Evolutionary conservation across 64 coral and sea anemone species (phyloP), one percentile per base, ranked within the genome.

Genomic region (Montipora efflorescens): DNA sequence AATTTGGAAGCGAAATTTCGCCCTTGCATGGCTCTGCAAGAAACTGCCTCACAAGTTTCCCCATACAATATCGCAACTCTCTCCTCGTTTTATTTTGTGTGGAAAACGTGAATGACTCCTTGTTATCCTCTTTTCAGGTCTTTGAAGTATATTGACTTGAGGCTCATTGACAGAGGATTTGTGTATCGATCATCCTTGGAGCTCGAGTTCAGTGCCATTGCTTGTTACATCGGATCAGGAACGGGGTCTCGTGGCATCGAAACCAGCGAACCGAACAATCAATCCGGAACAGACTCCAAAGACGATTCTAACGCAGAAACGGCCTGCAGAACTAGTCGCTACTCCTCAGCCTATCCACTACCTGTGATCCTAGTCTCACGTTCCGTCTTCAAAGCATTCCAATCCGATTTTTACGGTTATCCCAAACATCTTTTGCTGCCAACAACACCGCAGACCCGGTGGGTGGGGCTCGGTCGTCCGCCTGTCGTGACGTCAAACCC

Each of bases 121-220:
- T 45, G 44, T 50, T 4, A 4, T 5, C 47, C 74, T 77, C 51
- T 75, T 76, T 77, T 74, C 81, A 99, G 98, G 86, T 99, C 98
- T 50, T 95, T 99, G 84, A 99, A 99, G 92, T 99, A 99, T 89
- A 96, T 96, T 70, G 98, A 99, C 89, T 91, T 99, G 75, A 84
- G 98, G 49, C 82, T 99, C 89, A 94, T 99, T 89, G 95, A 99
- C 92, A 89, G 95, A 75, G 95, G 95, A 16, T 99, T 96, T 95
- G 92, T 96, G 74, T 96, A 94, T 79, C 92, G 98, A 55, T 99
- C 98, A 16, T 96, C 95, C 3, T 48, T 99, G 80, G 98, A 99
- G 76, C 85, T 99, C 52, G 98, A 99, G 76, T 96, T 99, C 83
- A 99, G 95, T 64, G 98, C 95, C 44, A 96, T 99, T 16, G 95